Evolutionary conservation across 2,888 invertebrate species (phyloP).

Genomic region (Cistogaster globosa): DNA sequence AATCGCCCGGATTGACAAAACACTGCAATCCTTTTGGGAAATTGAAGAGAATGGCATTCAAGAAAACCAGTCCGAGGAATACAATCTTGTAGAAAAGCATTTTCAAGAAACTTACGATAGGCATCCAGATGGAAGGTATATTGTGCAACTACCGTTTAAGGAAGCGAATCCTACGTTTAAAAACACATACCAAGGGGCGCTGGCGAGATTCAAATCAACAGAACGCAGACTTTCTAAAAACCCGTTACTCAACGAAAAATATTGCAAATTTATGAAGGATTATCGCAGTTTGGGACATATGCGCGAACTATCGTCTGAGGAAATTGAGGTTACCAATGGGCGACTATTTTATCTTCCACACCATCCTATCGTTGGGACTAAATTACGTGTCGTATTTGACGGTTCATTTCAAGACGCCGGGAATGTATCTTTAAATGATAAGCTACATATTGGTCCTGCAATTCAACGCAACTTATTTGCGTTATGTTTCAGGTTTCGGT

Average conservation of each 20-base stretch:
- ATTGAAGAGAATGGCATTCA: background rate
- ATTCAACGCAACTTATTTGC: slow-evolving; percentile 1
- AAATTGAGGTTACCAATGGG: background rate
- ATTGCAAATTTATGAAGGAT: background rate
- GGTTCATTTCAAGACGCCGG: background rate
- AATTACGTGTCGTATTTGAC: slow-evolving; percentile 1
- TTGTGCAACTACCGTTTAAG: slow-evolving; percentile 29
- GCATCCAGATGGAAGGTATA: slow-evolving; percentile 1
- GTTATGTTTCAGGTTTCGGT: background rate
- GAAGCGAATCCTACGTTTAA: slow-evolving; percentile 3
- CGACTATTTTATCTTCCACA: background rate
- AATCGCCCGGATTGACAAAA: no score
- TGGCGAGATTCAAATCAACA: background rate
- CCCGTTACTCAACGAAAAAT: no score
- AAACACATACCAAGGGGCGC: slow-evolving; percentile 20
- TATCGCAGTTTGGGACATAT: no score
- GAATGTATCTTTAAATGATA: background rate
- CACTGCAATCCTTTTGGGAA: no score
- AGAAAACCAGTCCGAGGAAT: background rate
- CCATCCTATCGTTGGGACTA: background rate
- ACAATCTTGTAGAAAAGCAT: slow-evolving; percentile 8
- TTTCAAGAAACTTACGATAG: slow-evolving; percentile 7
- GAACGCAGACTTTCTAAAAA: background rate
- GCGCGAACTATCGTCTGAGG: background rate
- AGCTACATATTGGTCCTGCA: background rate